Base-by-base conservation (phyloP, 2,797 vertebrate genomes). In the Agapornis canus region DNA sequence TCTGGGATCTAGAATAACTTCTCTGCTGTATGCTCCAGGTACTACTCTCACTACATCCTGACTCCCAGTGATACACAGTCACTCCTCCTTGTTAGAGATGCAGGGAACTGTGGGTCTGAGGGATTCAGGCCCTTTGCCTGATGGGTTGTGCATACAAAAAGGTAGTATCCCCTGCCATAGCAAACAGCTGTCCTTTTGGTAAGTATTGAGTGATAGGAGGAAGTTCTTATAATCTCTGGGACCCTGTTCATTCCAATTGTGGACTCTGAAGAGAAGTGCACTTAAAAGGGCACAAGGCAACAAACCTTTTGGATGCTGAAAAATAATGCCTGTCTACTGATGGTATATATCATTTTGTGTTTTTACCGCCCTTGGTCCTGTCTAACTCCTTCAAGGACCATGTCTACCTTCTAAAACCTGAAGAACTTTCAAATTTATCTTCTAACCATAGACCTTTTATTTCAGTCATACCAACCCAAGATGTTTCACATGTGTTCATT, bases 61-160 rank as follows among this genome's bases (percentile, higher is more conserved):
- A 35, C 27, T 61, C 56, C 56, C 18, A 35, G 72, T 4, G 52
- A 40, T 66, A 42, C 20, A 22, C 6, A 11, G n/a, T 61, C 17
- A 63, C 9, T 54, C 9, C 9, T 48, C 5, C 40, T 42, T 49
- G 21, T 43, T 61, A 69, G 51, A 71, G 79, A 49, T 45, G 35
- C 17, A 45, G 60, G 35, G 47, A 81, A 37, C 27, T 0, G 0
- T 48, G 51, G 7, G 39, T 31, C 15, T 3, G 4, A 42, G 13
- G 12, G 6, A 4, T 26, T n/a, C n/a, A 61, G 47, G 47, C 48
- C 65, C 25, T 73, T 51, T 73, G 29, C 29, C 47, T 86, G 31
- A 31, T 42, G 48, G 18, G 20, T 40, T 89, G 37, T 2, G 1
- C 18, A 8, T 13, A 51, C 35, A 39, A 86, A 42, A 43, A 37